Percentiles rank a stretch among this genome's conserved stretches.
phyloP scores from a whole-genome alignment of 2,797 vertebrate species.

The Champsocephalus gunnari region DNA sequence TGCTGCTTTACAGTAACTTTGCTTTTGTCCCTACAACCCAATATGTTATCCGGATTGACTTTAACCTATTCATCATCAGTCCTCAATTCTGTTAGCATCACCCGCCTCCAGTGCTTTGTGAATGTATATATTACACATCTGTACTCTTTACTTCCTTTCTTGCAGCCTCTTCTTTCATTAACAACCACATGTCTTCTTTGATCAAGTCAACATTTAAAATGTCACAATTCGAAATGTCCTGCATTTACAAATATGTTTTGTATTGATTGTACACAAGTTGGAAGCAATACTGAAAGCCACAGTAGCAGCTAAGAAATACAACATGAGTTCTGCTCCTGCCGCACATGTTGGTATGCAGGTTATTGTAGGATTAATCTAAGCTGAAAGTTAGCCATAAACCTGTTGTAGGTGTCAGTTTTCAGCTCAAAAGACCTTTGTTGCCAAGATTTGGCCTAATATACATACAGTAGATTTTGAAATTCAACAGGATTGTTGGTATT shows the following conservation, averaged over 20 bases:
- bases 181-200: not conserved
- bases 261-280: no score
- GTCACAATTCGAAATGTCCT: not conserved
- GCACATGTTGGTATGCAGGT: not conserved
- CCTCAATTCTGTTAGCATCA: not conserved
- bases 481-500: constrained; percentile 3
- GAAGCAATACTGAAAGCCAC: not conserved
- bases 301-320: not conserved
- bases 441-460: not conserved
- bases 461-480: constrained; percentile 6
- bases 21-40: constrained; percentile 1
- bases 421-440: not conserved
- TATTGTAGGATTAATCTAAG: constrained; percentile 10
- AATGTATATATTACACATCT: not conserved
- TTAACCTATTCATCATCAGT: constrained; percentile 2
- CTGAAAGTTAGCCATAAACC: not conserved
- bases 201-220: not conserved
- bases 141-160: not conserved
- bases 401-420: not conserved
- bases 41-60: constrained; percentile 20
- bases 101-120: not conserved
- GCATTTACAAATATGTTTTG: no score
- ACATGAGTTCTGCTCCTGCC: not conserved
- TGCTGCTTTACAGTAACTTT: constrained; percentile 22
- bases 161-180: not conserved